Base-by-base conservation (phyloP, 2,888 invertebrate species). In the Netelia inedita region DNA sequence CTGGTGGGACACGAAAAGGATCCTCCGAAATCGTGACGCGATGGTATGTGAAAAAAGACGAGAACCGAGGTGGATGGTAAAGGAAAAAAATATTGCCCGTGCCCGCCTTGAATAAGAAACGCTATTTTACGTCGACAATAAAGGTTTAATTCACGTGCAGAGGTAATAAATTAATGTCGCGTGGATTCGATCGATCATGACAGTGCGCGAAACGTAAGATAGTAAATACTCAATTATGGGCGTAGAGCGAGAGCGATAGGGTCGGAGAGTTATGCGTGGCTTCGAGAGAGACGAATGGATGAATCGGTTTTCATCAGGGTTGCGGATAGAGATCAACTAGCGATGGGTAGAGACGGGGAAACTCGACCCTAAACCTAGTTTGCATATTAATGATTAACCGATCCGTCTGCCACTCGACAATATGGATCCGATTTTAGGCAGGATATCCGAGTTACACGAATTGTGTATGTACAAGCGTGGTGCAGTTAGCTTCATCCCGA, bases 301-400 rank as follows among this genome's bases (percentile, higher is more conserved):
- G 75, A 82, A 85, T 79, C 66, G 82, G 72, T 68, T 75, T 85
- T 85, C 82, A 79, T 82, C 81, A 82, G 53, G 46, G 35, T 35
- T n/a, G 35, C 23, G 50, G 69, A 85, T 75, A 43, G 71, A 75
- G 75, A 75, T 79, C 68, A 82, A 75, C 79, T 79, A 79, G 74
- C 46, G 66, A 82, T 82, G 41, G 79, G 78, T 66, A 61, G 76
- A 79, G 82, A 85, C 21, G 65, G 1, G 50, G 82, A 79, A 82
- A 75, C 78, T 72, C 83, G 68, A 82, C 75, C 85, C 87, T 85
- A 86, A 87, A 87, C 74, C 87, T 86, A 85, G 85, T 87, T 87
- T 87, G 85, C 87, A 87, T 87, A 87, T 87, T 87, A 87, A 87
- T 85, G 86, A 86, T 87, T 79, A 85, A 86, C 83, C 87, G 86